Evolutionary conservation across 2,797 vertebrate genomes (phyloP).

Genomic region (Halcyon badia): DNA sequence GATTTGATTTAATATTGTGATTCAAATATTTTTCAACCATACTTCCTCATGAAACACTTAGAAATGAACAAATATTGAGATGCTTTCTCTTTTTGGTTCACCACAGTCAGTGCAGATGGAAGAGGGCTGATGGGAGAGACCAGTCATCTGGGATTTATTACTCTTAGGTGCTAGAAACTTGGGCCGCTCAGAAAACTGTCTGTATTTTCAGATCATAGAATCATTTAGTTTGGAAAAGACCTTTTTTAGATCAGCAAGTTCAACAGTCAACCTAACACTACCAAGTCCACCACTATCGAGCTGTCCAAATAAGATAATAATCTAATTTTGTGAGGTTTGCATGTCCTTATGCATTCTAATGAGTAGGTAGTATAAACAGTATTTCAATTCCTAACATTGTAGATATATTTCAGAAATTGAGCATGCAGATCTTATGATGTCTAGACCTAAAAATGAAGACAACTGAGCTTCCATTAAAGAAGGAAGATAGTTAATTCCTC

Average conservation of each 20-base stretch:
- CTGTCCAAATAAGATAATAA: background rate
- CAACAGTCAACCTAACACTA: background rate
- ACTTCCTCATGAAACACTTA: background rate
- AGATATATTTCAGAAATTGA: background rate
- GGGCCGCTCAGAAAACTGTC: background rate
- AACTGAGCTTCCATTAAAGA: background rate
- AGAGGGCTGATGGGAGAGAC: background rate
- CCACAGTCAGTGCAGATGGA: background rate
- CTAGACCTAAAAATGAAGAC: background rate
- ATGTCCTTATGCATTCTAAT: background rate
- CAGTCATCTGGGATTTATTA: background rate
- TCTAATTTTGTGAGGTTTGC: background rate
- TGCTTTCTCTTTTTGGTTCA: background rate
- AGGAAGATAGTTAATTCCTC: background rate
- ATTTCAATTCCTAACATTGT: background rate
- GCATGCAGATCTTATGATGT: background rate
- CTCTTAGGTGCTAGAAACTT: background rate
- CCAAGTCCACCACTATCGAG: background rate
- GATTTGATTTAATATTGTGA: background rate
- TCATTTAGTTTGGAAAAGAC: background rate
- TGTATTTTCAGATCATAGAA: background rate
- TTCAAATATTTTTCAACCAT: background rate
- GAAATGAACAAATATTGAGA: background rate
- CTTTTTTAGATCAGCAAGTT: background rate
- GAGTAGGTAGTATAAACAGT: background rate